phyloP scores from a whole-genome alignment of 1,140 invertebrate genomes.

The Drosophila dunni region DNA sequence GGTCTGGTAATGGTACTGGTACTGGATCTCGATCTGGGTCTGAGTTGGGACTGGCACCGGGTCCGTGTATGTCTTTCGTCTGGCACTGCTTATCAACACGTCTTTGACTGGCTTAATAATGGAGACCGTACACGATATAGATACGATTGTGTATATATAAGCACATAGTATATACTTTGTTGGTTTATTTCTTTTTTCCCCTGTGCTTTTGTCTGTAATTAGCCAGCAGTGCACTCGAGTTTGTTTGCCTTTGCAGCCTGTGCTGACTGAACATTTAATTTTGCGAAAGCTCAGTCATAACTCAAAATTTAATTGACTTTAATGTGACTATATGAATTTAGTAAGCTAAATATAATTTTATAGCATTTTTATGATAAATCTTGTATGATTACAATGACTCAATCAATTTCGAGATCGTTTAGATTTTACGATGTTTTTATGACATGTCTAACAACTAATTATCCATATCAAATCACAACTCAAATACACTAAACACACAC shows the following conservation, averaged over 20 bases:
- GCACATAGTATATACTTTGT: conserved; percentile 38
- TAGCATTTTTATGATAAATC: conserved; percentile 14
- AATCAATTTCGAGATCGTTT: conserved; percentile 27
- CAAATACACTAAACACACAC: conserved; percentile 43
- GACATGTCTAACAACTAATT: conserved; percentile 49
- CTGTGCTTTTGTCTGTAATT: conserved; percentile 28
- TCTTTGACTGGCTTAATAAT: conserved; percentile 68
- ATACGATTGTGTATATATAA: conserved; percentile 25
- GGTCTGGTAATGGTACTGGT: conserved; percentile 3
- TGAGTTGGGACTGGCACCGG: conserved; percentile 14
- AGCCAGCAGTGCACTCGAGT: conserved; percentile 47
- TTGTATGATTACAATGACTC: conserved; percentile 1
- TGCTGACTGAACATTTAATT: not conserved
- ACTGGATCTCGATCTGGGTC: conserved; percentile 33
- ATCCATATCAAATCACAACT: conserved; percentile 68
- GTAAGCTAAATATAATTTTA: not conserved
- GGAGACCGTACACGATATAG: conserved; percentile 53
- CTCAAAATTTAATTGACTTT: too few relatives aligned
- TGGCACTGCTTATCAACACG: conserved; percentile 65
- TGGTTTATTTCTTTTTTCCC: conserved; percentile 12
- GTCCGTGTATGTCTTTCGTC: conserved; percentile 30
- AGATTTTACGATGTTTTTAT: conserved; percentile 31
- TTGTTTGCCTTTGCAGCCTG: conserved; percentile 12
- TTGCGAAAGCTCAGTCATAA: too few relatives aligned
- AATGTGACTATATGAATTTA: not conserved